phyloP scores from a whole-genome alignment of 1,140 invertebrate genomes.

The Coenobita brevimanus region DNA sequence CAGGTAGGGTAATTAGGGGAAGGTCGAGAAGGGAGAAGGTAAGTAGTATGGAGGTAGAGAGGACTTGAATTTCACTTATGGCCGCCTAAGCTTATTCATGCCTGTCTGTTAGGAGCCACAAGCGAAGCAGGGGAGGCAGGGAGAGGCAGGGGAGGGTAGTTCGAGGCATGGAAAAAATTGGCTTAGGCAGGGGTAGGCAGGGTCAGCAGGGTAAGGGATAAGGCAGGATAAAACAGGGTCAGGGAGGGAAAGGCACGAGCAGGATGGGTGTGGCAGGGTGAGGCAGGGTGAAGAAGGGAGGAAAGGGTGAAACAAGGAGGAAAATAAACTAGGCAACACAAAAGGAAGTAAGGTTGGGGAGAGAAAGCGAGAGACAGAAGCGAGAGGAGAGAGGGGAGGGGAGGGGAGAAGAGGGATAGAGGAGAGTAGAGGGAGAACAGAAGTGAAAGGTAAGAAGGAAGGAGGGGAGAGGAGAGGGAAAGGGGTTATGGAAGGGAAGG shows the following conservation, averaged over 20 bases:
- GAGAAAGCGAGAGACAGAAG: not conserved
- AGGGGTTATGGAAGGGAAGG: not conserved
- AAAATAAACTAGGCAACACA: not conserved
- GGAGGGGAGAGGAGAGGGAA: not conserved
- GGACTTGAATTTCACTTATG: constrained; percentile 80
- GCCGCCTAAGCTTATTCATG: constrained; percentile 99
- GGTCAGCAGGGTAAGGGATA: no score
- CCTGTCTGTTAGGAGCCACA: constrained; percentile 96
- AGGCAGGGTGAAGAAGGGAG: no score
- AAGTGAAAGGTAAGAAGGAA: not conserved
- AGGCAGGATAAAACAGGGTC: no score
- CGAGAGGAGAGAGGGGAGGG: no score
- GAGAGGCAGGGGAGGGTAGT: no score
- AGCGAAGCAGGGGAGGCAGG: no score
- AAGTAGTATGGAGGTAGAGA: not conserved
- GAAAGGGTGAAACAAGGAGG: not conserved
- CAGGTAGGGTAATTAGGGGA: not conserved
- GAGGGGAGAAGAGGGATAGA: not conserved
- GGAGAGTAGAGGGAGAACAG: not conserved
- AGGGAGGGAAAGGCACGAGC: no score
- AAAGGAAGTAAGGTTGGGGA: not conserved
- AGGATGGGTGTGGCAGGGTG: no score
- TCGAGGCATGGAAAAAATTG: no score
- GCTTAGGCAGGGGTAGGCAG: no score
- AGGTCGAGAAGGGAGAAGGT: not conserved